Percentiles rank a stretch among this genome's conserved stretches.
These are phyloP conservation scores for Cartodere bifasciata DNA, from an alignment of 2,888 invertebrate species.

Conservation along the genomic window DNA sequence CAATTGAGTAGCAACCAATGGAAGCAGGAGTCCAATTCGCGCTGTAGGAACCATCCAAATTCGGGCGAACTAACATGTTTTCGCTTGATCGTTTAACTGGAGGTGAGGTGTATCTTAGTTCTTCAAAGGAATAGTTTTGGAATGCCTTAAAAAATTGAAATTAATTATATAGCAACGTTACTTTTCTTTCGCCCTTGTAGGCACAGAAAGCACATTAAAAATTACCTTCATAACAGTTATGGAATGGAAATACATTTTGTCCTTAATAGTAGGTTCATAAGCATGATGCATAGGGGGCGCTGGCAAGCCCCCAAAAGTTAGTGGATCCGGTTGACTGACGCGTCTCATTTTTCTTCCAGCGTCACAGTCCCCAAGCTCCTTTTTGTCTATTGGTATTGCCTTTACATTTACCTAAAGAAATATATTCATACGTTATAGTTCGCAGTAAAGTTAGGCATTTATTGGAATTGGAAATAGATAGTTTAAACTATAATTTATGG, in stretches of 20 bases:
- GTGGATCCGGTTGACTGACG: conserved; percentile 42
- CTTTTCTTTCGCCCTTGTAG: no score
- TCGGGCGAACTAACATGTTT: conserved; percentile 63
- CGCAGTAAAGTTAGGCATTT: background rate
- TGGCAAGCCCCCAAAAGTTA: conserved; percentile 50
- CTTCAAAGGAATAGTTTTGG: conserved; percentile 91
- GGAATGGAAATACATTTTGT: conserved; percentile 87
- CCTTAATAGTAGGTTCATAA: conserved; percentile 77
- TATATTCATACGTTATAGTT: background rate
- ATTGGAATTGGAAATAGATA: background rate
- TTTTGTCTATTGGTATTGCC: conserved; percentile 57
- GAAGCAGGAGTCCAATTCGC: conserved; percentile 88
- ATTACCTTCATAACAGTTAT: conserved; percentile 90
- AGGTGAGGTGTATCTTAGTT: conserved; percentile 63
- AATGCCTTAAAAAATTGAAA: conserved; percentile 52
- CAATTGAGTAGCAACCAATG: conserved; percentile 79
- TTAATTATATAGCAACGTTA: no score
- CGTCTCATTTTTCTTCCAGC: conserved; percentile 44
- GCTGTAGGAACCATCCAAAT: conserved; percentile 67
- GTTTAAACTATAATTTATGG: no score
- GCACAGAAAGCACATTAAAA: no score
- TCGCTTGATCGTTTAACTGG: conserved; percentile 60
- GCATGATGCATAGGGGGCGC: conserved; percentile 54
- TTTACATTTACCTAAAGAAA: conserved; percentile 50
- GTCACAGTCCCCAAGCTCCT: conserved; percentile 48